Evolutionary conservation across 1,140 invertebrate genomes (phyloP).

Genomic region (Ceratina japonica): DNA sequence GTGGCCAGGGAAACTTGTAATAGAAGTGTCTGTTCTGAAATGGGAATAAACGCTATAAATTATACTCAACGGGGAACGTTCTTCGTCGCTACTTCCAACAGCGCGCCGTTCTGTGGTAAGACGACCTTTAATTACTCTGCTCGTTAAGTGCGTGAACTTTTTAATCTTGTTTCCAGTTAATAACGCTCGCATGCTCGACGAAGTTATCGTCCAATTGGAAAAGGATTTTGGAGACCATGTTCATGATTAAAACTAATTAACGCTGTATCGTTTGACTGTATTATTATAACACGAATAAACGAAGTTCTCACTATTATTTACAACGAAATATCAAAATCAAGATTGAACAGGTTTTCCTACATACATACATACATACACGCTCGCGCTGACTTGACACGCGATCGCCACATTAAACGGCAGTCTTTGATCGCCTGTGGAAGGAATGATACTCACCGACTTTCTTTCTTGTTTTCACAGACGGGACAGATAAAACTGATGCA

Average conservation of each 20-base stretch:
- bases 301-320: slow-evolving; percentile 26
- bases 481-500: too few species aligned
- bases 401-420: not conserved
- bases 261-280: not conserved
- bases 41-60: slow-evolving; percentile 68
- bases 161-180: slow-evolving; percentile 51
- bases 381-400: not conserved
- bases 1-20: slow-evolving; percentile 57
- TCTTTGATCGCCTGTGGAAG: not conserved
- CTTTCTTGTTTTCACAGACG: too few species aligned
- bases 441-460: not conserved
- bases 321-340: not conserved
- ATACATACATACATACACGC: too few species aligned
- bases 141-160: not conserved
- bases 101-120: slow-evolving; percentile 71
- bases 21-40: slow-evolving; percentile 60
- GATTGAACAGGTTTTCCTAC: not conserved
- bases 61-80: slow-evolving; percentile 68
- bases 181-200: slow-evolving; percentile 24
- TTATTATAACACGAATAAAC: slow-evolving; percentile 48
- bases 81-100: slow-evolving; percentile 64
- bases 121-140: not conserved
- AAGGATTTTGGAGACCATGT: slow-evolving; percentile 31
- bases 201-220: slow-evolving; percentile 42
- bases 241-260: slow-evolving; percentile 37